A percentile compares a stretch with the other conserved stretches of the same genome.
phyloP scores from a whole-genome alignment of 2,113 vertebrate species.

The Heliornis fulica region DNA sequence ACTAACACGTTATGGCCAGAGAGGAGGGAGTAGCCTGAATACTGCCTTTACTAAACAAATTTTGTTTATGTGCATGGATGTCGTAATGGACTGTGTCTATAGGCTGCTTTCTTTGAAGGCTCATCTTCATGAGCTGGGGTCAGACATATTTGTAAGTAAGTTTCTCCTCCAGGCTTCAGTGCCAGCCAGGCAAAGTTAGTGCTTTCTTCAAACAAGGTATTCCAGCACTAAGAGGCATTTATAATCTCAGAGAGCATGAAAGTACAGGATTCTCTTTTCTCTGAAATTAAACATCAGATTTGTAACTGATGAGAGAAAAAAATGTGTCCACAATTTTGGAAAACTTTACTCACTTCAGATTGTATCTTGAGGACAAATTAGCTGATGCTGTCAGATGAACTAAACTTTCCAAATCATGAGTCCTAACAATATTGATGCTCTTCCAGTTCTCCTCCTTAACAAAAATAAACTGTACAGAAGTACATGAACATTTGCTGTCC shows the following conservation, averaged over 20 bases:
- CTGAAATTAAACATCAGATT: background rate
- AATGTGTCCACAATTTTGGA: background rate
- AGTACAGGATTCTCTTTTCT: background rate
- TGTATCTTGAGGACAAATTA: background rate
- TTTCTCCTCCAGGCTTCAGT: background rate
- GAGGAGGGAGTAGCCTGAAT: background rate
- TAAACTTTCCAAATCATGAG: background rate
- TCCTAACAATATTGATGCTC: background rate
- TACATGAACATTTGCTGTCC: background rate
- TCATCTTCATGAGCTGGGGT: background rate
- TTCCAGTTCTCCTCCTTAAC: background rate
- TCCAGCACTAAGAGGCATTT: background rate
- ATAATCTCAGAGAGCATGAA: background rate
- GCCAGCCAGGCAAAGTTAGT: background rate
- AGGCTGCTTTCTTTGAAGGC: background rate
- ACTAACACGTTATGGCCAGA: background rate
- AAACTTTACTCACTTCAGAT: background rate
- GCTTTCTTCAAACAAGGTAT: background rate
- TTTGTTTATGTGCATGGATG: background rate
- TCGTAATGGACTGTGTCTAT: background rate
- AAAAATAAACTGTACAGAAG: background rate
- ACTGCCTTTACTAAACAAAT: background rate
- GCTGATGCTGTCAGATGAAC: background rate
- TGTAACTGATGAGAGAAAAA: background rate
- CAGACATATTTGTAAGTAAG: fast-evolving